These are phyloP conservation scores for Daboia siamensis DNA, from an alignment of 2,113 vertebrate genomes.

Conservation along the genomic window DNA sequence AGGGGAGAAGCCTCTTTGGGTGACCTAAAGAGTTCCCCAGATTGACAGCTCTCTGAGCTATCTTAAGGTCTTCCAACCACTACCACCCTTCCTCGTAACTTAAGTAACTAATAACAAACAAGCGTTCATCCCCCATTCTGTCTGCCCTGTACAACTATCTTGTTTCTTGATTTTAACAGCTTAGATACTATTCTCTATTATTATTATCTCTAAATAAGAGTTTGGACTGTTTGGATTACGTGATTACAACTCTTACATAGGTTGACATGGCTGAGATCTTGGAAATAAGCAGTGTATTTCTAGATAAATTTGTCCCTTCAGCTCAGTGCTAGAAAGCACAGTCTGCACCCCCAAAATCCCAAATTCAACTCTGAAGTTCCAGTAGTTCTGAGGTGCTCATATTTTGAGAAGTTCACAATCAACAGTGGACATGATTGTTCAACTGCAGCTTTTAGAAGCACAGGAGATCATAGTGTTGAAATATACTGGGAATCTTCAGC, in stretches of 20 bases:
- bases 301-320: not conserved
- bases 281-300: not conserved
- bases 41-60: conserved; percentile 23
- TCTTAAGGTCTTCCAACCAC: not conserved
- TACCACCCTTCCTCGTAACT: not conserved
- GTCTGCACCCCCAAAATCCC: not conserved
- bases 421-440: not conserved
- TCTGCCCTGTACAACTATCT: not conserved
- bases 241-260: not conserved
- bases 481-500: not conserved
- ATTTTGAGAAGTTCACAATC: not conserved
- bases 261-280: not conserved
- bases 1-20: conserved; percentile 54
- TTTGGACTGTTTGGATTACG: not conserved
- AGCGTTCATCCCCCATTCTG: not conserved
- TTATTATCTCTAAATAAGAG: not conserved
- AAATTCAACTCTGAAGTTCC: not conserved
- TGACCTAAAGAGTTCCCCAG: conserved; percentile 8
- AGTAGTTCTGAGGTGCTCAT: not conserved
- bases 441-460: not conserved
- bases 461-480: not conserved
- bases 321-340: not conserved
- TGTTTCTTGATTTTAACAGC: not conserved
- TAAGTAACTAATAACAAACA: conserved; percentile 6
- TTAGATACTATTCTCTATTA: not conserved